Base-by-base conservation (phyloP, 2,888 invertebrate genomes). In the Arrhopalites spinosus region DNA sequence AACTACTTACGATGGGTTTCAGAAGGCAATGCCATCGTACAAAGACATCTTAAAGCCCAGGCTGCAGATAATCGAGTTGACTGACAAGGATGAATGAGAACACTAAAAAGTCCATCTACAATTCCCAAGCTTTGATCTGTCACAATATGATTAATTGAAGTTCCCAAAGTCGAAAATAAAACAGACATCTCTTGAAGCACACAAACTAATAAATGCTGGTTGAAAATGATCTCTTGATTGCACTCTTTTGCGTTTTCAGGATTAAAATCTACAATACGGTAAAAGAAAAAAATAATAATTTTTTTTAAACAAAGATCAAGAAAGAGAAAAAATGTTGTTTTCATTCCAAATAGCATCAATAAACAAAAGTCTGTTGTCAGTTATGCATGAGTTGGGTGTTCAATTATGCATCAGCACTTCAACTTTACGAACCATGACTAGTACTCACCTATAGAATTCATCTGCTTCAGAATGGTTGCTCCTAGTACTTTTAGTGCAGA, bases 401-500 rank as follows among this genome's bases (percentile, higher is more conserved):
- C n/a, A n/a, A n/a, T n/a, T n/a, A n/a, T n/a, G n/a, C n/a, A n/a
- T n/a, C n/a, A n/a, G n/a, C n/a, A n/a, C n/a, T n/a, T n/a, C n/a
- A n/a, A n/a, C n/a, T n/a, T n/a, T n/a, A n/a, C n/a, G n/a, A n/a
- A n/a, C n/a, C n/a, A n/a, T n/a, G n/a, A n/a, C n/a, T n/a, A n/a
- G 23, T 8, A 50, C 30, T 64, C 83, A 88, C 88, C 89, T 80
- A 96, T 95, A 5, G 93, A 92, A 87, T 94, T 95, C 94, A 97
- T 96, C 87, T 97, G 96, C 84, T 95, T 95, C 59, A 93, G 90
- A 74, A 98, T 91, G 73, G 97, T 91, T 81, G 93, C 92, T 80
- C 95, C 92, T 73, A 99, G 91, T 86, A 98, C 96, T 84, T 96
- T 95, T 84, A 95, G 94, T 0, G 98, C 98, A 0, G 94, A 93